A percentile compares a stretch with the other conserved stretches of the same genome.
These are phyloP conservation scores for Pomacea maculata DNA, from an alignment of 1,140 invertebrate species.

Conservation along the genomic window DNA sequence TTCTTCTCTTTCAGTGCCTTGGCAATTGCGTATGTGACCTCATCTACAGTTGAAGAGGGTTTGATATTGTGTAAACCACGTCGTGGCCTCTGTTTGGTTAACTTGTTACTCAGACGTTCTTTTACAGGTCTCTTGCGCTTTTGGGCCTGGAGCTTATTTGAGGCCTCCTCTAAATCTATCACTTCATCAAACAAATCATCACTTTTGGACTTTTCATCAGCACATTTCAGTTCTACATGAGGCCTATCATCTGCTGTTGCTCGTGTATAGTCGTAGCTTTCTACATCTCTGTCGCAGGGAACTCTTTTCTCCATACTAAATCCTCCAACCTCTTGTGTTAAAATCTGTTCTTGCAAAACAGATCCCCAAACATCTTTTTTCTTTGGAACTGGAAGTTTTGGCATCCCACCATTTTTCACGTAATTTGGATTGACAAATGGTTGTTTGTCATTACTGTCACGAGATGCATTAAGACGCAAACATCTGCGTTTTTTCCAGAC, in stretches of 20 bases:
- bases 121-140: slow-evolving; percentile 27
- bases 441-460: not conserved
- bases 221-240: slow-evolving; percentile 17
- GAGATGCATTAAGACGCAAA: not conserved
- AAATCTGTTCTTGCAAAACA: slow-evolving; percentile 47
- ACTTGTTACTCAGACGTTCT: slow-evolving; percentile 32
- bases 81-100: slow-evolving; percentile 27
- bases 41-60: slow-evolving; percentile 29
- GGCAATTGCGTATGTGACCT: slow-evolving; percentile 41
- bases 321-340: slow-evolving; percentile 40
- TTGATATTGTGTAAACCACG: slow-evolving; percentile 30
- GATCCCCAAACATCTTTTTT: slow-evolving; percentile 50
- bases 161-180: slow-evolving; percentile 30
- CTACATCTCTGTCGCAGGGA: slow-evolving; percentile 37
- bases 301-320: slow-evolving; percentile 38
- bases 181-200: slow-evolving; percentile 35
- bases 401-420: slow-evolving; percentile 9
- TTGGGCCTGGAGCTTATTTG: slow-evolving; percentile 1
- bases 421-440: slow-evolving; percentile 18
- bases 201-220: slow-evolving; percentile 22
- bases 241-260: slow-evolving; percentile 38
- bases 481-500: not conserved
- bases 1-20: slow-evolving; percentile 46
- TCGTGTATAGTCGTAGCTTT: slow-evolving; percentile 49
- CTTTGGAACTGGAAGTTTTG: slow-evolving; percentile 24